Base-by-base conservation (phyloP, 1,140 invertebrate genomes). In the Drosophila orena region DNA sequence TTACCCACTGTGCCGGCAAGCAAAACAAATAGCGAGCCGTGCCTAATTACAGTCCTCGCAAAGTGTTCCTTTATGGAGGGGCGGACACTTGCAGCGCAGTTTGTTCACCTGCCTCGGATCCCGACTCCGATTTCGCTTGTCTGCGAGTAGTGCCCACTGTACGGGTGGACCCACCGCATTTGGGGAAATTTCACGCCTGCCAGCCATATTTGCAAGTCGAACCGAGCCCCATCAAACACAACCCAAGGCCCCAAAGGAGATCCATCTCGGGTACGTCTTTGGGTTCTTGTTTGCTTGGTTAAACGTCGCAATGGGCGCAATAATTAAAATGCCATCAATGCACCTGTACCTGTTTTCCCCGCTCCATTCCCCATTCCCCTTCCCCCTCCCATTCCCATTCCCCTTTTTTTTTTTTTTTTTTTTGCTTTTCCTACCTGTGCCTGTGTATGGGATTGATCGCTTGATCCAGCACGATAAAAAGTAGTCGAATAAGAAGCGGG, bases 241-340 rank as follows among this genome's bases (percentile, higher is more conserved):
- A 47, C 57, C 22, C 12, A n/a, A 27, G 12, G 27, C 2, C 15
- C 27, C 49, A 17, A 17, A 20, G 30, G 0, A 35, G 49, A 52
- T 35, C 27, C 49, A 35, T 52, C 27, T 52, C 14, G 5, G 20
- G 11, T 50, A 34, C n/a, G 42, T 22, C n/a, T 44, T 43, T 20
- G 20, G 42, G 10, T 34, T 30, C 30, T 30, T 74, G 54, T 80
- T 65, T 80, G 68, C 53, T 68, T 40, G 69, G 57, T 38, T 83
- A 75, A 83, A 76, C 44, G 75, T 46, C 35, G 24, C 20, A 40
- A 35, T 14, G 14, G 49, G 46, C 57, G 52, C 64, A 54, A 83
- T 78, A 88, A 86, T 86, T 86, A 86, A 86, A 86, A 88, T 83
- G 71, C 79, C 75, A 88, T 88, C 79, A 88, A 69, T 77, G 73